A percentile compares a stretch with the other conserved stretches of the same genome.
Conservation (phyloP, 2,113 vertebrate genomes). For the Struthio camelus region DNA sequence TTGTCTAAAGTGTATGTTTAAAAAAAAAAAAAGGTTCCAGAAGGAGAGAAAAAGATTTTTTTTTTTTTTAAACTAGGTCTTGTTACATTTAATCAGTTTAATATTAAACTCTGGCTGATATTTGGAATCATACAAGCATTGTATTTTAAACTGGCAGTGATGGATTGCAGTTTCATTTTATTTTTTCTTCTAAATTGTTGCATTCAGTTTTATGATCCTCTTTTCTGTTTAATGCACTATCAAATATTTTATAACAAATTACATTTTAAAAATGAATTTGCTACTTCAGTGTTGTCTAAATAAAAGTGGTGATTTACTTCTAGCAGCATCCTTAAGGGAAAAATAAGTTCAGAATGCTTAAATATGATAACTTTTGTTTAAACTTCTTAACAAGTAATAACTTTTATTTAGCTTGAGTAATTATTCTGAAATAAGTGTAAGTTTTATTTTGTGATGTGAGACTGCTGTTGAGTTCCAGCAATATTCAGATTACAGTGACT, state of each 20-base stretch:
- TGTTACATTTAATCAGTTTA: neutral
- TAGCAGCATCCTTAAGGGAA: neutral
- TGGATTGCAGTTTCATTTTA: neutral
- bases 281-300: neutral
- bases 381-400: neutral
- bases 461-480: constrained; percentile 8
- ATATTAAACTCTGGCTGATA: neutral
- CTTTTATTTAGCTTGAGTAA: too few relatives aligned
- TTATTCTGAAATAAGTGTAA: too few relatives aligned
- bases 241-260: neutral
- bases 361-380: neutral
- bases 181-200: constrained; percentile 1
- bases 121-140: neutral
- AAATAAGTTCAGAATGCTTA: neutral
- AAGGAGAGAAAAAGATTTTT: neutral
- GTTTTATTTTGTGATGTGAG: neutral
- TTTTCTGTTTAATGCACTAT: neutral
- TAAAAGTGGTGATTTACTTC: neutral
- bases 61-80: accelerated
- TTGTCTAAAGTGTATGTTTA: neutral
- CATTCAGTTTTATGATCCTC: neutral
- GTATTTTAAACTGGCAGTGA: neutral
- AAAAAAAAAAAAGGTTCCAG: neutral
- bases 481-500: neutral
- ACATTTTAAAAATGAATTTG: neutral